A percentile compares a stretch with the other conserved stretches of the same genome.
Conservation (phyloP, 2,797 vertebrate genomes). For the Gouania willdenowi region DNA sequence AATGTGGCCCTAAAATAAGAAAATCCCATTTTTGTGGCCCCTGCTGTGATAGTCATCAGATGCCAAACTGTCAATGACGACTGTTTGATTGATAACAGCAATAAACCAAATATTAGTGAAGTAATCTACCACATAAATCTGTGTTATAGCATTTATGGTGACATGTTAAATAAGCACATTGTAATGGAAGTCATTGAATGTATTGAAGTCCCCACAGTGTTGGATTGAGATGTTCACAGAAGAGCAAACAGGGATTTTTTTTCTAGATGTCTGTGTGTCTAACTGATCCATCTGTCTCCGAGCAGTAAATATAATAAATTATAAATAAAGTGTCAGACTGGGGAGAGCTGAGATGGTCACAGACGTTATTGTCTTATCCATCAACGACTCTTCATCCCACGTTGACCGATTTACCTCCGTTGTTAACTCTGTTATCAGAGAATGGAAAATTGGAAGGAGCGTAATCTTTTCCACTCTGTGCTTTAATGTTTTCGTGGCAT, state of each 20-base stretch:
- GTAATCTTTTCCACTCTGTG: slow-evolving; percentile 2
- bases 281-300: neutral
- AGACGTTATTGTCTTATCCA: slow-evolving; percentile 17
- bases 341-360: slow-evolving; percentile 13
- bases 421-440: neutral
- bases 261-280: slow-evolving; percentile 22
- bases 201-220: neutral
- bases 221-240: slow-evolving; percentile 4
- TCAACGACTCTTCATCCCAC: slow-evolving; percentile 31
- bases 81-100: too few relatives aligned
- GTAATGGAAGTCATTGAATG: slow-evolving; percentile 22
- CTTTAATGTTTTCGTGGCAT: slow-evolving; percentile 46
- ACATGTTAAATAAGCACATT: too few relatives aligned
- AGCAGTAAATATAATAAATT: too few relatives aligned
- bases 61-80: too few relatives aligned
- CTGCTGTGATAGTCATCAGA: too few relatives aligned
- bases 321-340: neutral
- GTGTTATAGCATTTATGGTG: too few relatives aligned
- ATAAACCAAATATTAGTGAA: too few relatives aligned
- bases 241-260: slow-evolving; percentile 28
- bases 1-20: too few relatives aligned
- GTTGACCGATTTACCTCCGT: neutral
- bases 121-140: too few relatives aligned
- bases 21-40: too few relatives aligned
- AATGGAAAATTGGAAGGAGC: slow-evolving; percentile 16